Conservation (phyloP, 2,888 invertebrate species). For the Tineola bisselliella region DNA sequence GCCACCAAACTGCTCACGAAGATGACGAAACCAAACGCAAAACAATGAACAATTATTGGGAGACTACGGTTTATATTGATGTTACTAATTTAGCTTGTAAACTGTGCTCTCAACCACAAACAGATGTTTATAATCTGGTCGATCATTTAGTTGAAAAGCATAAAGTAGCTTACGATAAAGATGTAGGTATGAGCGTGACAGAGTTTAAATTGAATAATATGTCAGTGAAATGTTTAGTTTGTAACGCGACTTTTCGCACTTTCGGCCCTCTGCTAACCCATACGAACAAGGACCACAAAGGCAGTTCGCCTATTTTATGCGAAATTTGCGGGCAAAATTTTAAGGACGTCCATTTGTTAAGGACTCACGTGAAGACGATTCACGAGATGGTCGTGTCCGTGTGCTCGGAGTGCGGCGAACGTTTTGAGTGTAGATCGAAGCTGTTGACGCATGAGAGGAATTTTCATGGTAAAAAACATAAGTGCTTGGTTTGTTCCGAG, state of each 20-base stretch:
- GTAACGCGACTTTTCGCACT: conserved; percentile 45
- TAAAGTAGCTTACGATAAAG: conserved; percentile 42
- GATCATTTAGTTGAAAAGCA: conserved; percentile 46
- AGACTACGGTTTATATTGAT: conserved; percentile 49
- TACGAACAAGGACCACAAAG: conserved; percentile 57
- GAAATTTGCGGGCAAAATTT: conserved; percentile 56
- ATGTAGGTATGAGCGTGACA: conserved; percentile 49
- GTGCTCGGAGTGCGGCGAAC: conserved; percentile 53
- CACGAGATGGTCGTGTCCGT: conserved; percentile 45
- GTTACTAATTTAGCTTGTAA: conserved; percentile 42
- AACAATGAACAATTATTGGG: conserved; percentile 56
- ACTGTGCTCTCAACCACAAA: conserved; percentile 35
- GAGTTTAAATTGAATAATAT: conserved; percentile 51
- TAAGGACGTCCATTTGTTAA: conserved; percentile 40
- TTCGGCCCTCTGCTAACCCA: conserved; percentile 52
- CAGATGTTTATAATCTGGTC: conserved; percentile 44
- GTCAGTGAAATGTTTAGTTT: conserved; percentile 41
- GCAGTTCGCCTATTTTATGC: conserved; percentile 47
- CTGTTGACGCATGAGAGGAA: conserved; percentile 57
- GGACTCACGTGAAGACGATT: conserved; percentile 42
- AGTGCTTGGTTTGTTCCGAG: conserved; percentile 53
- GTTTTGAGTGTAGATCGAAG: conserved; percentile 58
- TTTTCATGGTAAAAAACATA: conserved; percentile 59
- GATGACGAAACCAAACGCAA: conserved; percentile 40
- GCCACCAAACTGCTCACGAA: conserved; percentile 36